phyloP scores from a whole-genome alignment of 1,140 invertebrate genomes.

The Bombus sylvicola region DNA sequence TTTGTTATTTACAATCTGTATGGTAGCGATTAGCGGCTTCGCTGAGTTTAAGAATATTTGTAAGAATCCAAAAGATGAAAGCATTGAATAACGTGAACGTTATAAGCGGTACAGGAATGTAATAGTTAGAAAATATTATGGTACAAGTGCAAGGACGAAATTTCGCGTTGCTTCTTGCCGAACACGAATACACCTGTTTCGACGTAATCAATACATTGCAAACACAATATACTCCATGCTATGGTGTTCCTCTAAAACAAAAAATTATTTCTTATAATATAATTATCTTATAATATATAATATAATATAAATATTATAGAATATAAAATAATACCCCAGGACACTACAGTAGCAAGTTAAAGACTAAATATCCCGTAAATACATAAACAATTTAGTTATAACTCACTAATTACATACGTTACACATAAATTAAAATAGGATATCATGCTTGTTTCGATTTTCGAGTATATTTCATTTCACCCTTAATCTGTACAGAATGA shows the following conservation, averaged over 20 bases:
- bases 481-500: neutral
- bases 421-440: neutral
- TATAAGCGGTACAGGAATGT: fast-evolving
- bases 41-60: neutral
- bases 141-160: constrained; percentile 36
- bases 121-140: constrained; percentile 35
- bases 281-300: too few relatives aligned
- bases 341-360: too few relatives aligned
- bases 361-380: too few relatives aligned
- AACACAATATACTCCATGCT: neutral
- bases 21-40: neutral
- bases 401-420: too few relatives aligned
- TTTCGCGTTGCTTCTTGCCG: constrained; percentile 25
- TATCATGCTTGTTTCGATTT: neutral
- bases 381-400: too few relatives aligned
- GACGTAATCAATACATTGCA: constrained; percentile 15
- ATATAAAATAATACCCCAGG: too few relatives aligned
- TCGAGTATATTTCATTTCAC: too few relatives aligned
- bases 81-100: neutral
- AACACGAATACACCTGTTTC: neutral
- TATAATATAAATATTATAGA: too few relatives aligned
- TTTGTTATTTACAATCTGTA: constrained; percentile 30
- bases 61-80: neutral
- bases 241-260: neutral
- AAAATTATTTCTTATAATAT: neutral